Evolutionary conservation across 2,797 vertebrate species (phyloP).

Genomic region (Somateria mollissima): DNA sequence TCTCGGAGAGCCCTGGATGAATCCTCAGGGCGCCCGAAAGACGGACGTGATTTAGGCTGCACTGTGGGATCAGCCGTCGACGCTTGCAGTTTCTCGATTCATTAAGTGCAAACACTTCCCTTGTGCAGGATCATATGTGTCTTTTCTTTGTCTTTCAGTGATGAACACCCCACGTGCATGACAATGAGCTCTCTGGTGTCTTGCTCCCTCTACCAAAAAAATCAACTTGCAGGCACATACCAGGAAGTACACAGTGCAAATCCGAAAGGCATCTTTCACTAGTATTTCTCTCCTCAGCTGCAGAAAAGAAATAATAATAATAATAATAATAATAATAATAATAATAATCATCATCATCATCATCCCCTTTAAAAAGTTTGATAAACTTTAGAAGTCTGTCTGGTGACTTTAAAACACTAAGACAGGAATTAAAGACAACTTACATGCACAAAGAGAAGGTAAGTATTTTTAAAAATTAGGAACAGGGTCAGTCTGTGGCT

Average conservation of each 20-base stretch:
- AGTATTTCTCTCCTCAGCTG: background rate
- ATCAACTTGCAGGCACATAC: background rate
- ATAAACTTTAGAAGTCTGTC: background rate
- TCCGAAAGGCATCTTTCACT: background rate
- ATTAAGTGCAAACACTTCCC: background rate
- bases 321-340: background rate
- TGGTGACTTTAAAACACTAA: background rate
- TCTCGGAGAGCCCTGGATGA: background rate
- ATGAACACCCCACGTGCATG: rapidly evolving
- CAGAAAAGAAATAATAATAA: background rate
- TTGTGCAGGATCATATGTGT: background rate
- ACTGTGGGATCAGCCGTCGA: background rate
- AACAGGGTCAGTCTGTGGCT: background rate
- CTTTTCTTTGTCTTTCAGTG: background rate
- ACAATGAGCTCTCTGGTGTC: background rate
- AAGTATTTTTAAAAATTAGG: background rate
- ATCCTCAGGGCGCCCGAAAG: background rate
- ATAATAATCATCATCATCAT: no score
- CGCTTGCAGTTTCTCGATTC: background rate
- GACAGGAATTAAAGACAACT: background rate
- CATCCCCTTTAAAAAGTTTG: background rate
- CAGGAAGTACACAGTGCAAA: background rate
- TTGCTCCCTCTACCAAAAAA: background rate
- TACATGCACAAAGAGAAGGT: background rate
- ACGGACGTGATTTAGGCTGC: rapidly evolving